Conservation (phyloP, 2,797 vertebrate species). For the Parauchenoglanis ngamensis region DNA sequence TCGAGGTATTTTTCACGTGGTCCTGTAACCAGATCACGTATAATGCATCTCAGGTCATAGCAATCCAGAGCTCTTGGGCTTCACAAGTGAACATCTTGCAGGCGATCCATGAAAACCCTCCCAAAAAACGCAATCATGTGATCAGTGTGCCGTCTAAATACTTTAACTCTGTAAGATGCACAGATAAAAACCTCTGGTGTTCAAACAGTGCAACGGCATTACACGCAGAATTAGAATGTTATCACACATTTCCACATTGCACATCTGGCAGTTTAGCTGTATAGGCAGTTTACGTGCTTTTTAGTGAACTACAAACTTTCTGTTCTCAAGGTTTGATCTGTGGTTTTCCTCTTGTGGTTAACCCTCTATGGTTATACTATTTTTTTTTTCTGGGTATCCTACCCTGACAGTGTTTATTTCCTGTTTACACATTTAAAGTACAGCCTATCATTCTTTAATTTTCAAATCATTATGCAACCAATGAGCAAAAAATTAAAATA, state of each 20-base stretch:
- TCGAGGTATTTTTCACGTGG: background rate
- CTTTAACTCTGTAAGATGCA: no score
- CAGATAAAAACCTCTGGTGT: background rate
- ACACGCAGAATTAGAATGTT: background rate
- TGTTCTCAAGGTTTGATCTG: background rate
- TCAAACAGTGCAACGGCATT: background rate
- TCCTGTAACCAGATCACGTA: background rate
- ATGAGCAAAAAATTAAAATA: no score
- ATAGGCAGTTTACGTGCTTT: background rate
- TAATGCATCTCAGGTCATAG: background rate
- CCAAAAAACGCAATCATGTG: background rate
- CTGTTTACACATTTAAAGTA: background rate
- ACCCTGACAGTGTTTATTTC: background rate
- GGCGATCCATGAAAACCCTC: background rate
- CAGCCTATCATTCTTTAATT: background rate
- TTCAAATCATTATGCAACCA: background rate
- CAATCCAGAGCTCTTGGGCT: no score
- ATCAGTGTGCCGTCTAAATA: background rate
- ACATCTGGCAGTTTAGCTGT: background rate
- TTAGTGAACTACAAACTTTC: no score
- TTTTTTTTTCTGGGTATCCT: background rate
- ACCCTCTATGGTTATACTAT: background rate
- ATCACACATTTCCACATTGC: background rate
- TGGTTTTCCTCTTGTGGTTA: conserved; percentile 17
- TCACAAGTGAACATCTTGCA: background rate